Evolutionary conservation across 2,888 invertebrate species (phyloP), one percentile per base, ranked within the genome.

Genomic region (Melitaea athalia): DNA sequence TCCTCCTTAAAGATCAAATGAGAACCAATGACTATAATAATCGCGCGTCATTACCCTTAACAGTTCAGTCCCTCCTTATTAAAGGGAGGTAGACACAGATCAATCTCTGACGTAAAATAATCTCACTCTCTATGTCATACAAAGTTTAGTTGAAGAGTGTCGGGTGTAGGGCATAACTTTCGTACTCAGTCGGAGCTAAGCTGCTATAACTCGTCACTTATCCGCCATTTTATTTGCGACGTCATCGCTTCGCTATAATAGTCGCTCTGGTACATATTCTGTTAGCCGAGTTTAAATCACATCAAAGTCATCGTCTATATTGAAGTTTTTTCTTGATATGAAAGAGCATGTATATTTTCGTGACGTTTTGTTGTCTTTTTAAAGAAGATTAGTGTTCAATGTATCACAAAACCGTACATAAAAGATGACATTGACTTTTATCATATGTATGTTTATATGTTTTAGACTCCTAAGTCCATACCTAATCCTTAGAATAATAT

Each of bases 191-290:
- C 52, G 33, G 47, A 60, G 68, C 69, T 73, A 71, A 73, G 64
- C 67, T 53, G 64, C 68, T 45, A 70, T 75, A 75, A 75, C 66
- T 75, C 60, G 70, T 69, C 59, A 63, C 68, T 68, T 71, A 74
- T 73, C 74, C 69, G 70, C 53, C 50, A 68, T 69, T 72, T 72
- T 75, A 70, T 73, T 74, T 73, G 68, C 68, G 61, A 59, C 63
- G 71, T 60, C 68, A 63, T 69, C 42, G 53, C 61, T 69, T 66
- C 65, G 63, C 42, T 65, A 38, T 38, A 38, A 38, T 38, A 69
- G 60, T 55, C 50, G 52, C 38, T 50, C 33, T 59, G 50, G 61
- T 62, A 63, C 59, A 45, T 33, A 45, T 52, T 68, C 49, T 68
- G 24, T 57, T 15, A 33, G 45, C 15, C 24, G 49, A n/a, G 24